Evolutionary conservation across 2,113 vertebrate genomes (phyloP).

Genomic region (Vanacampus margaritifer): DNA sequence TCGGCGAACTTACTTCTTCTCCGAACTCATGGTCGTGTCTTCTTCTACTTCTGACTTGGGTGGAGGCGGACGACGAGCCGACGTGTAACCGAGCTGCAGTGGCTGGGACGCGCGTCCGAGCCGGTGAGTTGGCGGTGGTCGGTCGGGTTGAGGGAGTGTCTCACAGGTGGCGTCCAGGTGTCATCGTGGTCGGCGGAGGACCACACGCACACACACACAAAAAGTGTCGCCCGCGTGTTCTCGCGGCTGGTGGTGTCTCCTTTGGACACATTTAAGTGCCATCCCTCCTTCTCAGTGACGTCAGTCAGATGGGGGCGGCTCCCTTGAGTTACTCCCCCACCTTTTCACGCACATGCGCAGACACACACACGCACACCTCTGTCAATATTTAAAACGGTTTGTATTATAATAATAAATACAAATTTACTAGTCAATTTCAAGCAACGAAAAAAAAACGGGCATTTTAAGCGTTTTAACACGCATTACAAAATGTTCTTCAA

Average conservation of each 20-base stretch:
- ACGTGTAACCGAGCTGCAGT: neutral
- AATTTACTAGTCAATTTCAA: too few species aligned
- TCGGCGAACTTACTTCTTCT: slow-evolving; percentile 64
- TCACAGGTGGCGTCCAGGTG: neutral
- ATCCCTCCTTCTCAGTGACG: slow-evolving; percentile 73
- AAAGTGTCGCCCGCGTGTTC: neutral
- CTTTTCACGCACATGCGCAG: neutral
- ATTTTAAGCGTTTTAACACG: too few species aligned
- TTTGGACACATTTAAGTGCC: slow-evolving; percentile 74
- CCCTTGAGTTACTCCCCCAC: neutral
- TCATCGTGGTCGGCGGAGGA: slow-evolving; percentile 23
- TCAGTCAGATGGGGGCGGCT: slow-evolving; percentile 4
- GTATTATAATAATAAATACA: neutral
- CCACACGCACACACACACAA: too few species aligned
- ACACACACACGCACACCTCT: neutral
- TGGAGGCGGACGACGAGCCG: neutral
- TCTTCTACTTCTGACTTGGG: neutral
- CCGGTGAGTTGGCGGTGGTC: neutral
- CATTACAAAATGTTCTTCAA: too few species aligned
- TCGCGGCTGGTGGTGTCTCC: slow-evolving; percentile 31
- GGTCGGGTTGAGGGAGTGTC: neutral
- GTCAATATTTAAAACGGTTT: neutral
- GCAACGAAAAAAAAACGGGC: too few species aligned
- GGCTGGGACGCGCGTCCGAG: neutral
- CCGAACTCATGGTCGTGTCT: slow-evolving; percentile 58